Evolutionary conservation across 2,888 invertebrate genomes (phyloP).

Genomic region (Cephus sareptanus): DNA sequence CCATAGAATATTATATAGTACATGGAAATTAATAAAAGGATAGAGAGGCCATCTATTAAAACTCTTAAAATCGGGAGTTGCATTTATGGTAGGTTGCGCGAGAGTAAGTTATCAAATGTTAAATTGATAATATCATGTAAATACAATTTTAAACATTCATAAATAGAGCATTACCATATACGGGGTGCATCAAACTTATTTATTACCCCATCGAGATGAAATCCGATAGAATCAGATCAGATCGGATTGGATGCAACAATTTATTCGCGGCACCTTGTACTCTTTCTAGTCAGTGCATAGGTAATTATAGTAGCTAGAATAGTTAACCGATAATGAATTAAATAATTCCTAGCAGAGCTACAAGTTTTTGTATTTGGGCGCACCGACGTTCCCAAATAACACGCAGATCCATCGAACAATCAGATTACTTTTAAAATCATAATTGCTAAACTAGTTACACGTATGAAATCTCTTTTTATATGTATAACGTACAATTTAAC

Average conservation of each 20-base stretch:
- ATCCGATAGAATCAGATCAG: background rate
- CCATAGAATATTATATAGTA: slow-evolving; percentile 32
- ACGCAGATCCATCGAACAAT: slow-evolving; percentile 31
- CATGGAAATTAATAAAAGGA: slow-evolving; percentile 17
- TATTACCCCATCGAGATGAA: background rate
- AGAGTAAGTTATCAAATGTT: background rate
- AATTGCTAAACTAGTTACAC: slow-evolving; percentile 5
- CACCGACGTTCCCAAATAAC: slow-evolving; percentile 18
- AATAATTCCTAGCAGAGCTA: slow-evolving; percentile 23
- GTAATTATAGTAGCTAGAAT: slow-evolving; percentile 16
- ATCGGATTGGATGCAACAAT: background rate
- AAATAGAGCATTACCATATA: slow-evolving; percentile 21
- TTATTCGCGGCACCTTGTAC: slow-evolving; percentile 15
- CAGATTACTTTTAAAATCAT: slow-evolving; percentile 19
- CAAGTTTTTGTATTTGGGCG: slow-evolving; percentile 13
- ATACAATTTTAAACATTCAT: slow-evolving; percentile 26
- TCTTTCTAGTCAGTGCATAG: slow-evolving; percentile 19
- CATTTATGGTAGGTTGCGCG: background rate
- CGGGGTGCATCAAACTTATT: background rate
- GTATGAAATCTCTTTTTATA: slow-evolving; percentile 10
- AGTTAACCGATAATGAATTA: slow-evolving; percentile 16
- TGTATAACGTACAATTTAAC: slow-evolving; percentile 13
- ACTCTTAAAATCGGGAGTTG: slow-evolving; percentile 3
- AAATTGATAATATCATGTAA: slow-evolving; percentile 22
- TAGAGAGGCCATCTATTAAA: slow-evolving; percentile 9